Conservation (phyloP, 2,888 invertebrate species). For the Drosophila ezoana region DNA sequence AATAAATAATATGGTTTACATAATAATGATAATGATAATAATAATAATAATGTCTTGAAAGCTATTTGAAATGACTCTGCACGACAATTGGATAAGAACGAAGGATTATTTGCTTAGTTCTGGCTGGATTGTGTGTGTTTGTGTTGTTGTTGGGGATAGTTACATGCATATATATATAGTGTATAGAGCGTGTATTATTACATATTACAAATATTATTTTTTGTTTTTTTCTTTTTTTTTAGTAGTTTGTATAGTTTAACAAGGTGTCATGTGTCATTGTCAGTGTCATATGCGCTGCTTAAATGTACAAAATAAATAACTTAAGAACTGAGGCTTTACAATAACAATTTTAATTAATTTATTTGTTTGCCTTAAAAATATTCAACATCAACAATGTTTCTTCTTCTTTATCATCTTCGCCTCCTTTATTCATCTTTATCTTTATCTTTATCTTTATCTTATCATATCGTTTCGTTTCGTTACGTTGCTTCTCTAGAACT, state of each 20-base stretch:
- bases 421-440: constrained; percentile 3
- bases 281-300: constrained; percentile 73
- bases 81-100: constrained; percentile 37
- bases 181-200: constrained; percentile 31
- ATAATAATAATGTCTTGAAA: constrained; percentile 48
- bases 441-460: constrained; percentile 8
- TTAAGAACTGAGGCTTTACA: constrained; percentile 76
- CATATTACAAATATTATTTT: constrained; percentile 34
- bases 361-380: constrained; percentile 71
- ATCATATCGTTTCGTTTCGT: constrained; percentile 10
- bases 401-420: constrained; percentile 20
- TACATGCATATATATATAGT: constrained; percentile 18
- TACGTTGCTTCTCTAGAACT: constrained; percentile 32
- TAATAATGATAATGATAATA: constrained; percentile 29
- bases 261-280: constrained; percentile 57
- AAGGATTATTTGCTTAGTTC: constrained; percentile 11
- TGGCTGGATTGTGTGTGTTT: constrained; percentile 20
- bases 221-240: constrained; percentile 29
- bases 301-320: constrained; percentile 76
- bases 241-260: constrained; percentile 61
- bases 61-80: constrained; percentile 60
- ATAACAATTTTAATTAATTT: constrained; percentile 75
- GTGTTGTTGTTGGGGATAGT: constrained; percentile 17
- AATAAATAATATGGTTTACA: constrained; percentile 39
- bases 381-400: constrained; percentile 77